Base-by-base conservation (phyloP, 2,797 vertebrate genomes). In the Enteromius anoplus region DNA sequence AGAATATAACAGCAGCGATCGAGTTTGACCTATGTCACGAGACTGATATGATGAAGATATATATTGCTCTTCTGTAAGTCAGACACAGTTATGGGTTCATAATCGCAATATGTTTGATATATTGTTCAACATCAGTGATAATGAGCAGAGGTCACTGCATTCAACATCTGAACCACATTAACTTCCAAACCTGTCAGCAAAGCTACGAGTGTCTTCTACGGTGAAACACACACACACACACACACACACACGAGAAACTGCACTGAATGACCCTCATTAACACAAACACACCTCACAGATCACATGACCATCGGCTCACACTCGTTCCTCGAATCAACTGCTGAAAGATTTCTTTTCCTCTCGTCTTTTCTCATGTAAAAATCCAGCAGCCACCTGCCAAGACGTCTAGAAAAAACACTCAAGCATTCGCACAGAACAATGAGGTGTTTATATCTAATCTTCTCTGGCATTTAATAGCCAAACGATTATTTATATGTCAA, bases 221-320 rank as follows among this genome's bases (percentile, higher is more conserved):
- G 2, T 55, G 71, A 75, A 75, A 26, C 26, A 26, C 26, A 58
- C 15, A 0, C 47, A 2, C n/a, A 47, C 42, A 49, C 14, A n/a
- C 21, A 58, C 21, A 42, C 66, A 66, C 32, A 37, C 65, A 37
- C 32, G 3, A 2, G 21, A 47, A 15, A 23, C 45, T 51, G 26
- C 26, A 51, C 45, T 72, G 15, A 78, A 34, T 78, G 17, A 65
- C 75, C 23, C 75, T 78, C 58, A 32, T 47, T 29, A 49, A 29
- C 55, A 40, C 32, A 75, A 17, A 64, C 21, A 19, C 29, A 9
- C 23, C 45, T n/a, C 32, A 45, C n/a, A 70, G 66, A 70, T 80
- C 65, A 80, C 78, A 58, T 80, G 78, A 80, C 37, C 78, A 71
- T 53, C 37, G 8, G 78, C 37, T 80, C 53, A 71, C 26, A 60